A percentile compares a stretch with the other conserved stretches of the same genome.
Conservation (phyloP, 2,797 vertebrate species). For the Bradypus variegatus region DNA sequence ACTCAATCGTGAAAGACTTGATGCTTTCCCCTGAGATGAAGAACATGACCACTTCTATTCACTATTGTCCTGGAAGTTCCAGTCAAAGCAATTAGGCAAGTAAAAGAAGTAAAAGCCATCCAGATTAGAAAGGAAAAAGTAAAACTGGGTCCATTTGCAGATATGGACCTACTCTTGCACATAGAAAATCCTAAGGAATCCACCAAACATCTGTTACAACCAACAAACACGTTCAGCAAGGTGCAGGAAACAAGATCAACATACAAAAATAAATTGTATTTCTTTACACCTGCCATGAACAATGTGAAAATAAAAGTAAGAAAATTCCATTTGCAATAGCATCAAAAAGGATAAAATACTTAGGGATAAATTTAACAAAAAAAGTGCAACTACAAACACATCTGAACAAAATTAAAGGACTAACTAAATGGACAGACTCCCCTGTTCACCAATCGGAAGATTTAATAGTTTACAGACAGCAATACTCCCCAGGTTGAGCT, state of each 20-base stretch:
- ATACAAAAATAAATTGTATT: no score
- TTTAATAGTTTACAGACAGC: background rate
- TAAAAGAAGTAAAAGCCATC: no score
- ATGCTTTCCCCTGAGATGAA: background rate
- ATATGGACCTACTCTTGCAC: no score
- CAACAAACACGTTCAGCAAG: background rate
- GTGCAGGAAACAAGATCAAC: no score
- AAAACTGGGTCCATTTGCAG: background rate
- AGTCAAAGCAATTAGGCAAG: no score
- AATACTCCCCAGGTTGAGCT: background rate
- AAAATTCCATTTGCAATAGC: no score
- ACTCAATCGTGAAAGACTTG: background rate
- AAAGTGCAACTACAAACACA: background rate
- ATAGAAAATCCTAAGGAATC: background rate
- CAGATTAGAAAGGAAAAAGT: background rate
- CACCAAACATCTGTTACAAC: background rate
- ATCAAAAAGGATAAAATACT: no score
- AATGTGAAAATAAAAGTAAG: no score
- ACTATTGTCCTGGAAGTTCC: no score
- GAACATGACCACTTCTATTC: background rate
- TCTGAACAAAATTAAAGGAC: background rate
- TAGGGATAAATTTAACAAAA: no score
- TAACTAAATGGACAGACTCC: background rate
- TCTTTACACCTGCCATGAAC: no score
- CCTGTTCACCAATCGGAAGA: background rate